Evolutionary conservation across 2,888 invertebrate genomes (phyloP), one percentile per base, ranked within the genome.

Genomic region (Muscina levida): DNA sequence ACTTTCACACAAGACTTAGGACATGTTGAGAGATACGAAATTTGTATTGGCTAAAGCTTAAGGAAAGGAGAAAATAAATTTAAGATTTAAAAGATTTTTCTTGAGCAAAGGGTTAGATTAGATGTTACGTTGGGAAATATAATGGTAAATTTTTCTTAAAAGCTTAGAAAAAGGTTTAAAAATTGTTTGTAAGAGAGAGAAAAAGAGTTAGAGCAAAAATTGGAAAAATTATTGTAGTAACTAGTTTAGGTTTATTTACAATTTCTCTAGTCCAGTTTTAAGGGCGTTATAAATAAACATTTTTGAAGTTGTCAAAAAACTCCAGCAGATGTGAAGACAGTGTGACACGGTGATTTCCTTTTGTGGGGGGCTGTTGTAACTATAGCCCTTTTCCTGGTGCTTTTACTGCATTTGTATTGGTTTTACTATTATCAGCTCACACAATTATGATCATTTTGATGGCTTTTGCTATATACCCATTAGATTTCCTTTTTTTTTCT

Each of bases 241-340:
- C n/a, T n/a, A n/a, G n/a, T n/a, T n/a, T n/a, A n/a, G n/a, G n/a
- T n/a, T 5, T 68, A 77, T 74, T 81, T 81, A 81, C 81, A 81
- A 74, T 81, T 81, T 81, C 10, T 75, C 77, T 0, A 81, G 57
- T 53, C 77, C 72, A 75, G 5, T 68, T 75, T 59, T 77, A 31
- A 81, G 59, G 17, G 81, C 81, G 42, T 77, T 39, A 62, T 68
- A 67, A 15, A 81, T 72, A 74, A 81, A 81, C 81, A 81, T 80
- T 46, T n/a, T 57, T 72, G 62, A 13, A 31, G 31, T 31, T 31
- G 3, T 31, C 4, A 31, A 31, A 31, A 5, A 31, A 5, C 6
- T 51, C n/a, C n/a, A n/a, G n/a, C n/a, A 51, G 51, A 8, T 51
- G 51, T 22, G 11, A 11, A 44, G 44, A n/a, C n/a, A n/a, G 19